Base-by-base conservation (phyloP, 2,797 vertebrate species). In the Pseudomugil gertrudae region DNA sequence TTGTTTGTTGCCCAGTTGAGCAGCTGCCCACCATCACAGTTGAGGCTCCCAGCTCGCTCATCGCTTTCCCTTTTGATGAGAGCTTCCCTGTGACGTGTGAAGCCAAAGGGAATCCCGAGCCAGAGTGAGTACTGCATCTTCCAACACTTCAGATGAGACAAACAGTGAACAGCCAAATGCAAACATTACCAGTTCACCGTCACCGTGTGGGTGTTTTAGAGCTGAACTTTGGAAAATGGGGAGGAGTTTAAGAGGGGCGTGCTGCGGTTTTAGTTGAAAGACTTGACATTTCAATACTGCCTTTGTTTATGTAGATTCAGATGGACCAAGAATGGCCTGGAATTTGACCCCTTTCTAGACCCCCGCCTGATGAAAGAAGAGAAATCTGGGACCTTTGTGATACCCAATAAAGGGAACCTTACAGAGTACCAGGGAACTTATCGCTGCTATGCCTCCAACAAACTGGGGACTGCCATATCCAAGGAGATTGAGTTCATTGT, bases 1-100 rank as follows among this genome's bases (percentile, higher is more conserved):
- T 56, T 89, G 69, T 88, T 68, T 83, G 83, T 64, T 86, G 83
- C 81, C 83, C 95, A 95, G 98, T 99, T 80, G 93, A 92, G 67
- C 98, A 99, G 92, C 94, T 96, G 74, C 98, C 98, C 82, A 96
- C 95, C 23, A 97, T 99, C 87, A 95, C 86, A 0, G 92, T 92
- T 53, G 95, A 96, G 61, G 94, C 97, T 1, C 89, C 90, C 60
- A 88, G 89, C 72, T 86, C 91, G 19, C 93, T 96, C 88, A 94
- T 99, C 2, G 98, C 96, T 69, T 97, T 98, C 86, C 95, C 96
- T 21, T 97, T 96, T 7, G 96, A 98, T 9, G 97, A 98, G 66
- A 96, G 95, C 80, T 96, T 96, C 76, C 91, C 95, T 19, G 85
- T 99, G 63, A 96, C 91, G 72, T 99, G 98, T 59, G 95, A 98